These are phyloP conservation scores for Cacoxenus indagator DNA, from an alignment of 2,888 invertebrate genomes.

Conservation along the genomic window DNA sequence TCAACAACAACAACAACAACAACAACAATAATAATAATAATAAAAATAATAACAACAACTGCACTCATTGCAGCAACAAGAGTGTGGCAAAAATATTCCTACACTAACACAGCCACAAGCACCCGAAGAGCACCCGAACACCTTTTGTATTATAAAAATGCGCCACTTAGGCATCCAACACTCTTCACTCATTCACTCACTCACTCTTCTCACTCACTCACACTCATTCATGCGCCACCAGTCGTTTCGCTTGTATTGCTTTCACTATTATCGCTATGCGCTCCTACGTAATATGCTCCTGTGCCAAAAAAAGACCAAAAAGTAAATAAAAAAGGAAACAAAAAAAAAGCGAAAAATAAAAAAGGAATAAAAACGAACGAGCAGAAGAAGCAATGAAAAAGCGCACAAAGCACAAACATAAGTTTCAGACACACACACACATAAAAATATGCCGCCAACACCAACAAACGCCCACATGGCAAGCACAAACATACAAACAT, in stretches of 20 bases:
- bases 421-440: constrained; percentile 29
- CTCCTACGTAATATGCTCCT: constrained; percentile 50
- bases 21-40: background rate
- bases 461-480: too few species aligned
- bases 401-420: constrained; percentile 44
- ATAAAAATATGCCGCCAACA: too few species aligned
- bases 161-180: constrained; percentile 50
- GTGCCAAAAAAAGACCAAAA: constrained; percentile 32
- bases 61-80: background rate
- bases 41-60: background rate
- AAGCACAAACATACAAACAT: constrained; percentile 27
- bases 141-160: constrained; percentile 39
- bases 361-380: constrained; percentile 36
- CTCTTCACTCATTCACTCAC: constrained; percentile 4
- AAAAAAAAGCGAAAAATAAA: constrained; percentile 33
- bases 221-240: constrained; percentile 20
- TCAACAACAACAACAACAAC: background rate
- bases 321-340: constrained; percentile 16
- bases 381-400: constrained; percentile 62
- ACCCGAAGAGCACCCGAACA: background rate
- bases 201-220: background rate
- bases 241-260: constrained; percentile 57
- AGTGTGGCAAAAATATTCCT: background rate
- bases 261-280: constrained; percentile 39
- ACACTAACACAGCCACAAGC: background rate